phyloP scores from a whole-genome alignment of 2,888 invertebrate genomes.

The Lepetodrilus schrolli region DNA sequence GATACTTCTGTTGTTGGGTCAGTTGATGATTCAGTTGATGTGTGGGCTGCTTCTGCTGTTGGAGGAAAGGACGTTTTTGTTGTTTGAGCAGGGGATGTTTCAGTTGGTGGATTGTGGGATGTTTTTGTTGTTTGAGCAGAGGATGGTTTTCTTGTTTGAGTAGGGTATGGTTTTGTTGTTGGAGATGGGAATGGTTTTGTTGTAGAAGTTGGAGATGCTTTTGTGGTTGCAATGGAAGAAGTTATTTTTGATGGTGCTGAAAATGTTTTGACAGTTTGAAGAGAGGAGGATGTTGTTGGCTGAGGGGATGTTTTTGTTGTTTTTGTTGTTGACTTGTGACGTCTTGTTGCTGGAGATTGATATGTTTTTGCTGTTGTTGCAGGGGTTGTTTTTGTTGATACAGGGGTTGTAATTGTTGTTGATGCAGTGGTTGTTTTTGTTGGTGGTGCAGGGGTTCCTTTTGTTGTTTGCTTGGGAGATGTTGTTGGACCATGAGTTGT shows the following conservation, averaged over 20 bases:
- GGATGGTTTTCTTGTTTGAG: slow-evolving; percentile 27
- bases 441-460: slow-evolving; percentile 28
- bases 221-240: not conserved
- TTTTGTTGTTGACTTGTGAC: not conserved
- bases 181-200: slow-evolving; percentile 27
- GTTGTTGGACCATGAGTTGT: slow-evolving; percentile 26
- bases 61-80: not conserved
- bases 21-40: not conserved
- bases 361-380: slow-evolving; percentile 12
- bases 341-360: slow-evolving; percentile 20
- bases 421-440: slow-evolving; percentile 31
- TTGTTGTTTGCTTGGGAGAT: slow-evolving; percentile 2
- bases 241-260: not conserved
- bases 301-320: not conserved
- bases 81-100: slow-evolving; percentile 19
- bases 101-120: slow-evolving; percentile 23
- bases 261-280: slow-evolving; percentile 19
- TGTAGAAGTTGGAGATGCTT: slow-evolving; percentile 16
- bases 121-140: slow-evolving; percentile 33
- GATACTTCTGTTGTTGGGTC: not conserved
- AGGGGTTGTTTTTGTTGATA: not conserved
- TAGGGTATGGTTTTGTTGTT: slow-evolving; percentile 9
- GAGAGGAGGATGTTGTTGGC: slow-evolving; percentile 12
- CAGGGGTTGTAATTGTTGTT: slow-evolving; percentile 31
- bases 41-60: not conserved